A percentile compares a stretch with the other conserved stretches of the same genome.
These are phyloP conservation scores for Chrysolina oricalcia DNA, from an alignment of 2,888 invertebrate genomes.

Conservation along the genomic window DNA sequence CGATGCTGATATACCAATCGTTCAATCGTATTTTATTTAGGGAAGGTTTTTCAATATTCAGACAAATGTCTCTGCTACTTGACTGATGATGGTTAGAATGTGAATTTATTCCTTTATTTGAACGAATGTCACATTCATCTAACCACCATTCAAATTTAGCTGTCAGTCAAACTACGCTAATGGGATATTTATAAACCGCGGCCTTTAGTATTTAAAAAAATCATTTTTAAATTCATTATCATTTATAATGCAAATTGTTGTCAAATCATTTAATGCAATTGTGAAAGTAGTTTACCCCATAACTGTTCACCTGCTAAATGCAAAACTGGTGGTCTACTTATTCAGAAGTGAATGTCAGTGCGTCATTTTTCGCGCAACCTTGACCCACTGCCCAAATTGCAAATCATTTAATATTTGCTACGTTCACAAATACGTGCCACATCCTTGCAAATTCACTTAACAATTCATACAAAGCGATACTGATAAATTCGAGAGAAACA, in stretches of 20 bases:
- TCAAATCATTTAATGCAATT: not conserved
- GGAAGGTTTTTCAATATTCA: no score
- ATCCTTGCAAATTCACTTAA: not conserved
- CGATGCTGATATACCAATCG: no score
- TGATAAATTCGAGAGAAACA: not conserved
- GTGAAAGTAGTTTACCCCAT: not conserved
- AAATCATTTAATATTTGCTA: not conserved
- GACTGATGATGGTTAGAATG: no score
- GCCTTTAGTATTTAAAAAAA: no score
- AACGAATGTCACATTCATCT: no score
- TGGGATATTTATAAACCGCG: no score
- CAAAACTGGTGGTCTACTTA: slow-evolving; percentile 6
- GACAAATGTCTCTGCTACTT: no score
- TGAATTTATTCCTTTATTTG: no score
- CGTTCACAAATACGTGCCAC: not conserved
- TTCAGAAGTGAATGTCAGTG: not conserved
- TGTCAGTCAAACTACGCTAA: no score
- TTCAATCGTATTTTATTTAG: no score
- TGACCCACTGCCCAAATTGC: slow-evolving; percentile 6
- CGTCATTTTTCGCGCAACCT: not conserved
- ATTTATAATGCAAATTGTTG: not conserved
- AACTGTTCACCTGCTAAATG: not conserved
- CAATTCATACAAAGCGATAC: not conserved
- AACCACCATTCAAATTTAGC: no score
- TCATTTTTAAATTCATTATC: slow-evolving; percentile 6